phyloP scores from a whole-genome alignment of 1,140 invertebrate genomes.

The Papilio helenus region DNA sequence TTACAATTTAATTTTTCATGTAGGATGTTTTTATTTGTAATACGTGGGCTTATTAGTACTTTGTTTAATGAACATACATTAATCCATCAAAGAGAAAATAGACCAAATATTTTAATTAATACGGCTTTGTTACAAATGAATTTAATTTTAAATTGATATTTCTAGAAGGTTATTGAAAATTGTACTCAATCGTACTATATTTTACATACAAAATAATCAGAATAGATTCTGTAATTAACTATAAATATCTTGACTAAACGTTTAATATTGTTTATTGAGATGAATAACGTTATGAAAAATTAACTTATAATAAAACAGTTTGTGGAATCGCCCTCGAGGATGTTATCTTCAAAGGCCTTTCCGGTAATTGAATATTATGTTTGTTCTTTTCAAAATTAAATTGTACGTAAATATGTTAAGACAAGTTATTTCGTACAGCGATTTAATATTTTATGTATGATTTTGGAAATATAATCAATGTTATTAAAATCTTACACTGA shows the following conservation, averaged over 20 bases:
- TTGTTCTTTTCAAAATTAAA: neutral
- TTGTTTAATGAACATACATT: neutral
- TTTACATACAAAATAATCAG: neutral
- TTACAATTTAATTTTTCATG: no score
- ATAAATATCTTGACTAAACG: no score
- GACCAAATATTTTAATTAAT: neutral
- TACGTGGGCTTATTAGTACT: neutral
- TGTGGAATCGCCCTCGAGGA: neutral
- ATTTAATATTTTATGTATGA: neutral
- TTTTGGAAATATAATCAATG: no score
- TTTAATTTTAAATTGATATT: neutral
- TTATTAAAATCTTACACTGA: neutral
- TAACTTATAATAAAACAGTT: neutral
- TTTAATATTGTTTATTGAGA: neutral
- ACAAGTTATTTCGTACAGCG: neutral
- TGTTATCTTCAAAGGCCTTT: neutral
- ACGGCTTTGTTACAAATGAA: neutral
- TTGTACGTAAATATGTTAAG: neutral
- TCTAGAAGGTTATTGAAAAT: neutral
- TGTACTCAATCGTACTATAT: neutral
- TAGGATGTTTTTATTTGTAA: neutral
- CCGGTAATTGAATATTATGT: neutral
- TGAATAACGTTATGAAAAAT: neutral
- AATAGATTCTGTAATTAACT: neutral
- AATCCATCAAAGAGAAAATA: constrained; percentile 19